phyloP scores from a whole-genome alignment of 1,140 invertebrate species.

The Zaprionus kolodkinae region DNA sequence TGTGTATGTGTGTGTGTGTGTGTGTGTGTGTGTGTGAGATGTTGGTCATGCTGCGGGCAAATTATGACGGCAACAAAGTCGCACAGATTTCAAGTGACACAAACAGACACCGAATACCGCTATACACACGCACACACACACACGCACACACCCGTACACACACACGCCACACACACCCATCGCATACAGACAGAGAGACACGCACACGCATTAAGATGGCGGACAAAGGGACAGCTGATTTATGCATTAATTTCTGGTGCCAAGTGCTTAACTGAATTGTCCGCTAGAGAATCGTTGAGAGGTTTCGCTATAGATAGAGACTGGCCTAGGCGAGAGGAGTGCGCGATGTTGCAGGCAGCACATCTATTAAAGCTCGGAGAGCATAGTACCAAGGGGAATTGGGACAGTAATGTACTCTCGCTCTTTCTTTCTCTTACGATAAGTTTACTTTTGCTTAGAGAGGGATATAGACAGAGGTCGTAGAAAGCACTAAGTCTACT shows the following conservation, averaged over 20 bases:
- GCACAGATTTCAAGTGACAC: constrained; percentile 58
- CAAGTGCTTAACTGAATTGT: constrained; percentile 57
- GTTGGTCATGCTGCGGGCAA: constrained; percentile 70
- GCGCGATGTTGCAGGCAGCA: background rate
- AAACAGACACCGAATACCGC: constrained; percentile 31
- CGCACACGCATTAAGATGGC: background rate
- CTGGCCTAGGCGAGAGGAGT: background rate
- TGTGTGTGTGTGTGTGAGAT: constrained; percentile 35
- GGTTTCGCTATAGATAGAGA: background rate
- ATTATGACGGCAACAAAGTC: constrained; percentile 31
- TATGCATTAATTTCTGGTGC: constrained; percentile 43
- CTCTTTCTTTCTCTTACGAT: too few species aligned
- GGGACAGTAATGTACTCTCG: background rate
- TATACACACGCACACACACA: constrained; percentile 30
- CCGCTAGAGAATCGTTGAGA: constrained; percentile 1
- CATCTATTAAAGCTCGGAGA: background rate
- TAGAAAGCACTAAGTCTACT: too few species aligned
- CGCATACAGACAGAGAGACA: background rate
- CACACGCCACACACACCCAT: background rate
- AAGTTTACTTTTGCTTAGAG: too few species aligned
- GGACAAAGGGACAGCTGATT: constrained; percentile 31
- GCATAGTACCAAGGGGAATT: background rate
- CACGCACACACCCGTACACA: constrained; percentile 21
- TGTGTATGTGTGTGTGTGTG: background rate
- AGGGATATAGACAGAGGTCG: too few species aligned